Conservation (phyloP, 2,797 vertebrate genomes). For the Acanthis flammea region DNA sequence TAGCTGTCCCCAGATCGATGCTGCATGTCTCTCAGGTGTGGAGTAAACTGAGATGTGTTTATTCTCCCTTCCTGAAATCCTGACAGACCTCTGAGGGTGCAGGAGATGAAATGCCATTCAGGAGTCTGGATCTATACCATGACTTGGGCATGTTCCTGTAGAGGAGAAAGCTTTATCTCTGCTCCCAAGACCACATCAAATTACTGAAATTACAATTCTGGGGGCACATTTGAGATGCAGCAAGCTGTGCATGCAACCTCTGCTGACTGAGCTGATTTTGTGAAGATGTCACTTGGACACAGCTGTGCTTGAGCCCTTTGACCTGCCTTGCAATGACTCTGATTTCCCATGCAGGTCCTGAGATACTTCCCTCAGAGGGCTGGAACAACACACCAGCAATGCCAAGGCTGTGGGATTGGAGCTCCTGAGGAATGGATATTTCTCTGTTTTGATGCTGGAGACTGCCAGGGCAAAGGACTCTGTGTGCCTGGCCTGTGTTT, state of each 20-base stretch:
- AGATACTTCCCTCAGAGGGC: background rate
- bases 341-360: background rate
- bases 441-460: background rate
- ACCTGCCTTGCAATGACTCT: background rate
- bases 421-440: background rate
- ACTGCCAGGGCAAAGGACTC: background rate
- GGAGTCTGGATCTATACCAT: background rate
- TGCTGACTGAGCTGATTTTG: background rate
- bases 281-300: background rate
- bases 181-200: background rate
- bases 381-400: background rate
- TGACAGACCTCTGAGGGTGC: background rate
- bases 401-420: background rate
- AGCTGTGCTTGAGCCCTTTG: background rate
- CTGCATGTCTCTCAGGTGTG: background rate
- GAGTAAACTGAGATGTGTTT: background rate
- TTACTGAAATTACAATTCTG: background rate
- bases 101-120: background rate
- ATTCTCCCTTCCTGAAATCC: background rate
- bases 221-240: background rate
- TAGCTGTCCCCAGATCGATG: background rate
- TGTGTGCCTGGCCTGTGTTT: rapidly evolving
- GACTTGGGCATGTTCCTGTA: background rate
- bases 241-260: background rate
- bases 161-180: background rate